Evolutionary conservation across 2,888 invertebrate genomes (phyloP), one percentile per base, ranked within the genome.

Genomic region (Vandiemenella viatica): DNA sequence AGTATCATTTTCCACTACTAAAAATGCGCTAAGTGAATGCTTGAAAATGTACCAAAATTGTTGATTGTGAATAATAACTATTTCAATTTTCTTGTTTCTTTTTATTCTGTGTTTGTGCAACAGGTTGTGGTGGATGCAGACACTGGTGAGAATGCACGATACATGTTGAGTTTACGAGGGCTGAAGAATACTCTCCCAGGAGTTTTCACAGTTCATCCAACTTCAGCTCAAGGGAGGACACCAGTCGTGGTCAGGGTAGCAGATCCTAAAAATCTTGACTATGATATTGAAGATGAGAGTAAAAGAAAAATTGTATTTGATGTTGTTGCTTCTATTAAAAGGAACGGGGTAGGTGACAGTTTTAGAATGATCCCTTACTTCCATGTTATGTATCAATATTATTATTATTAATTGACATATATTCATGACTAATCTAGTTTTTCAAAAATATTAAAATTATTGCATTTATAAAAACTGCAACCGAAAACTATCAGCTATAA

Each of bases 71-170:
- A n/a, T n/a, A n/a, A n/a, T n/a, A n/a, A n/a, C n/a, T n/a, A n/a
- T n/a, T n/a, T n/a, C n/a, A n/a, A n/a, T n/a, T n/a, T n/a, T n/a
- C n/a, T n/a, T n/a, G n/a, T n/a, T n/a, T n/a, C n/a, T n/a, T n/a
- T n/a, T n/a, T n/a, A n/a, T n/a, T n/a, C n/a, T n/a, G n/a, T n/a
- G n/a, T n/a, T n/a, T n/a, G n/a, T n/a, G n/a, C n/a, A n/a, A n/a
- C n/a, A n/a, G n/a, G 77, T 81, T 49, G 82, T 83, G 0, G 76
- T 76, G 58, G 86, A 87, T 57, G 69, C 72, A 13, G 86, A 86
- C 59, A 73, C 82, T 51, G 84, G 81, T 0, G 76, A 76, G 23
- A 85, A 86, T 52, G 81, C 83, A 46, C 77, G 74, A 58, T 86
- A 83, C 58, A 71, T 74, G 53, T 66, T 87, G 22, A 67, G 68